Evolutionary conservation across 2,113 vertebrate species (phyloP), one percentile per base, ranked within the genome.

Genomic region (Sinocyclocheilus anshuiensis): DNA sequence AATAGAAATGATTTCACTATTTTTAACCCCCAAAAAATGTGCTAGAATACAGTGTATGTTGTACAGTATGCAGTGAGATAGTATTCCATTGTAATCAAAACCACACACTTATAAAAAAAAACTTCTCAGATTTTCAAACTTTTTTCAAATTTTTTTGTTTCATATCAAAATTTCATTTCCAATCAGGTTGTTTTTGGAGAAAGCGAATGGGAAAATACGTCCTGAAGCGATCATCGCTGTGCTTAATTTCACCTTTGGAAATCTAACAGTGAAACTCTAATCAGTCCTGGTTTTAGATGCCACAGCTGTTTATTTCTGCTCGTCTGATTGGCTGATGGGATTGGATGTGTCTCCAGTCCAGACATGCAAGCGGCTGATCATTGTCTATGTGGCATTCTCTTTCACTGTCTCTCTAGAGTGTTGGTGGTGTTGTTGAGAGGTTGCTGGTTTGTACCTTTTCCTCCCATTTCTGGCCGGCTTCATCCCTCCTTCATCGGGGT

Each of bases 391-490:
- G 57, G 81, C 86, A 87, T 24, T 86, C 77, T 76, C 74, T 89
- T 77, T 86, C 65, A 89, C 89, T 90, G 88, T 91, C 69, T 77
- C n/a, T 93, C 90, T 93, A 91, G 91, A 89, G 90, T 92, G 94
- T 93, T 71, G 29, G 65, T 86, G 92, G 91, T 94, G 93, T 91
- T 91, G 93, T 92, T 86, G 87, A 80, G 91, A 82, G 87, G 89
- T 89, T 33, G 59, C 91, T 90, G 92, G 91, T 95, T 95, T 93
- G 96, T 99, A 99, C 98, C 97, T 99, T 97, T 96, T 97, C 96
- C 94, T 96, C 95, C 95, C 94, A 96, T 96, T 96, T 97, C 96
- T 96, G 96, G 95, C 94, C 91, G 94, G 97, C 96, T 96, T 98
- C 96, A 95, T 94, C 95, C 96, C 95, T 96, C 95, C 96, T 87